Base-by-base conservation (phyloP, 2,113 vertebrate genomes). In the Pao palembangensis region DNA sequence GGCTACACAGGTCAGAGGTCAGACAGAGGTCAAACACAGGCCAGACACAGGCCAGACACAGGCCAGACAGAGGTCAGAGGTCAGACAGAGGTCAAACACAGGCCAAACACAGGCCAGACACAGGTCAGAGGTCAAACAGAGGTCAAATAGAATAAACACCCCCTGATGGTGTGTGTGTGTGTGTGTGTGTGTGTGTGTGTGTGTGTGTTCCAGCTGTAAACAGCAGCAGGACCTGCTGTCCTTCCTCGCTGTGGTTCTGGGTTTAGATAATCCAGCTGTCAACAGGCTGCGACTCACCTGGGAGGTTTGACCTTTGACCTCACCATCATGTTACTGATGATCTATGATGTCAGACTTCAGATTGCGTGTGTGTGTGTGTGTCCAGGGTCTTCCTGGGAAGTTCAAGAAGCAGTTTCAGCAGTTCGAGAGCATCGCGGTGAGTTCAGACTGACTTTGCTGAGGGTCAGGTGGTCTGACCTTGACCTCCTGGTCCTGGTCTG, bases 171-270 rank as follows among this genome's bases (percentile, higher is more conserved):
- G n/a, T n/a, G n/a, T n/a, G 25, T 28, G 25, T 28, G 43, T 44
- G 43, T 44, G 43, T 28, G 25, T 28, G 25, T 28, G 25, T 28
- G 25, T 28, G 25, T 5, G 25, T 47, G 44, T 47, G 14, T 47
- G 44, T 47, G 44, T 55, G 43, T 69, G 49, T 62, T 82, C 38
- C 84, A 98, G 96, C 51, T 98, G 95, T 78, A 98, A 98, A 76
- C 95, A 98, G 90, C 95, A 98, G 89, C 96, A 98, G 90, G 94
- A 98, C 88, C 91, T 98, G 80, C 90, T 98, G 71, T 95, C 96
- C 1, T 98, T 98, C 90, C 94, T 95, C 0, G 94, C 96, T 0
- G 90, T 98, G 78, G 84, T 98, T 73, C 92, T 98, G 79, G 96
- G 96, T 18, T 81, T 98, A 80, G 94, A 96, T 80, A 98, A 98